Percentiles rank a stretch among this genome's conserved stretches.
Evolutionary conservation across 2,797 vertebrate genomes (phyloP).

Genomic region (Podarcis lilfordi): DNA sequence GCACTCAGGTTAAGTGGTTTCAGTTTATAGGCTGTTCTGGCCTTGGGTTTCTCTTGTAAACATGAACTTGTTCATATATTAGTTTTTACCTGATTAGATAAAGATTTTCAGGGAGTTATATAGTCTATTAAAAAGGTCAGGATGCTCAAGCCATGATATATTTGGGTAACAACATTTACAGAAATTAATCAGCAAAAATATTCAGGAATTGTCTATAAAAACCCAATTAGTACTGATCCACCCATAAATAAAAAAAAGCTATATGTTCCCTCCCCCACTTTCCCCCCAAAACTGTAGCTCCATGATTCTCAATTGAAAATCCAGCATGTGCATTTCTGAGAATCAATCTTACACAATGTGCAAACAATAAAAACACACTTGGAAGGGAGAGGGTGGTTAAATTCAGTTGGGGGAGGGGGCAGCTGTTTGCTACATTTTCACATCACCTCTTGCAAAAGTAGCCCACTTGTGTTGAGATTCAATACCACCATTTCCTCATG

Average conservation of each 20-base stretch:
- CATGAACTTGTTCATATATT: not conserved
- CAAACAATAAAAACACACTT: not conserved
- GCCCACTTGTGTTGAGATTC: not conserved
- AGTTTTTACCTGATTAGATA: not conserved
- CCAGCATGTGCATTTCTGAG: not conserved
- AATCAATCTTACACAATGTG: not conserved
- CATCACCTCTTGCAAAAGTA: not conserved
- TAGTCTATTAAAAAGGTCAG: not conserved
- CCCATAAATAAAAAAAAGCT: not conserved
- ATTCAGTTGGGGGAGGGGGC: not conserved
- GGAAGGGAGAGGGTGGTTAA: not conserved
- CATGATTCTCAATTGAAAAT: not conserved
- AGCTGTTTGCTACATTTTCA: not conserved
- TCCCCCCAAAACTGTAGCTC: not conserved
- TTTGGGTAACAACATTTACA: not conserved
- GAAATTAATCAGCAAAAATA: not conserved
- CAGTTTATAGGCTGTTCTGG: not conserved
- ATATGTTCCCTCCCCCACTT: not conserved
- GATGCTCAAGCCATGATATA: not conserved
- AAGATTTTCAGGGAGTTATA: not conserved
- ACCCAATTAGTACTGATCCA: not conserved
- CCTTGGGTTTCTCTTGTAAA: constrained; percentile 1
- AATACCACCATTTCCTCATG: not conserved
- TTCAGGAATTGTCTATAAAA: not conserved
- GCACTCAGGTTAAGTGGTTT: constrained; percentile 12